These are phyloP conservation scores for Encarsia formosa DNA, from an alignment of 2,888 invertebrate genomes.

Conservation along the genomic window DNA sequence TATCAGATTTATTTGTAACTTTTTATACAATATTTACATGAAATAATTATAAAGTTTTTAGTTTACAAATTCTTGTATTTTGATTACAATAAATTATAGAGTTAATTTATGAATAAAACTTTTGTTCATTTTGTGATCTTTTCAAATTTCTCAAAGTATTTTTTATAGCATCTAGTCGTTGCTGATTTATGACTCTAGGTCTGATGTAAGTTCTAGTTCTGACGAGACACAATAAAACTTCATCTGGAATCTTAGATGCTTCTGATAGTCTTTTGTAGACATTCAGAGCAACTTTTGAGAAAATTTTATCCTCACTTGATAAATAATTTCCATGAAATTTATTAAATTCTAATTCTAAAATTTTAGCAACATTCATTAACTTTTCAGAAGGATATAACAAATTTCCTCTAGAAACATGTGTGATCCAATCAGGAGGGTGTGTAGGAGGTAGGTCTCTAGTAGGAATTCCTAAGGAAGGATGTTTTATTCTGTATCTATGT, in stretches of 20 bases:
- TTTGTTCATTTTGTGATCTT: too few species aligned
- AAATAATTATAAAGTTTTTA: too few species aligned
- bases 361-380: not conserved
- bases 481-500: conserved; percentile 2
- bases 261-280: not conserved
- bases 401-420: not conserved
- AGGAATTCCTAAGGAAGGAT: not conserved
- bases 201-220: conserved; percentile 12
- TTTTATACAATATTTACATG: too few species aligned
- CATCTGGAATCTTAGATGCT: not conserved
- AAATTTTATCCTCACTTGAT: not conserved
- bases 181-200: conserved; percentile 4
- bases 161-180: not conserved
- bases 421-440: not conserved
- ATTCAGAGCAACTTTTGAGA: not conserved
- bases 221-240: conserved; percentile 8
- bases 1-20: too few species aligned
- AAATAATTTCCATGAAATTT: not conserved
- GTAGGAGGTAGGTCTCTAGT: not conserved
- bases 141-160: too few species aligned
- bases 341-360: not conserved
- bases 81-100: too few species aligned
- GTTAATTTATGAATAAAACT: too few species aligned
- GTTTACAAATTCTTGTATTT: too few species aligned
- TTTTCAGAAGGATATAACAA: not conserved